These are phyloP conservation scores for Halcyon leucocephala DNA, from an alignment of 2,797 vertebrate genomes.

Conservation along the genomic window DNA sequence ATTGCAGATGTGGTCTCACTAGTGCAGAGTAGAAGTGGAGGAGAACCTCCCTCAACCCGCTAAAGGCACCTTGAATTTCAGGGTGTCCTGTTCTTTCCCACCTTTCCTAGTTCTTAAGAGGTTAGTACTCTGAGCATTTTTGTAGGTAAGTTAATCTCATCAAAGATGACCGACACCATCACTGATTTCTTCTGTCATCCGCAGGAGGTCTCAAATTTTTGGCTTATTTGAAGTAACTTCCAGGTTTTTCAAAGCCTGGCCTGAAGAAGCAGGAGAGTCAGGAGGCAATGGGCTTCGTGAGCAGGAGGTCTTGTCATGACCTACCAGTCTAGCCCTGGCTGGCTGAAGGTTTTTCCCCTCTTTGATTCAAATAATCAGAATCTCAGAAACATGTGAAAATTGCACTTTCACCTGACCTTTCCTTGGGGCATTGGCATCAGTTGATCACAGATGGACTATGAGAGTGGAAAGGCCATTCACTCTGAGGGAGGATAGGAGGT, in stretches of 20 bases:
- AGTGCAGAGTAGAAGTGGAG: too few species aligned
- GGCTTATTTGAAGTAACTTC: background rate
- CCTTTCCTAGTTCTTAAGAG: background rate
- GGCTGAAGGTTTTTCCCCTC: background rate
- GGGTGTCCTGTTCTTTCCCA: background rate
- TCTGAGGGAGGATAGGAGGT: background rate
- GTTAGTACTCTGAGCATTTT: background rate
- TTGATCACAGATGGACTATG: background rate
- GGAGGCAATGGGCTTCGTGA: background rate
- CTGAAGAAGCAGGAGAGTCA: background rate
- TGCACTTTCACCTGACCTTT: background rate
- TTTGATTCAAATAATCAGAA: conserved; percentile 2
- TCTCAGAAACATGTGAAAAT: background rate
- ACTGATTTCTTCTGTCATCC: background rate
- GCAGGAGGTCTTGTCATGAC: background rate
- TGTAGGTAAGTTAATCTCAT: background rate
- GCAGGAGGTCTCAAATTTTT: background rate
- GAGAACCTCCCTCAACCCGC: too few species aligned
- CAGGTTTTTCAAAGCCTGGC: background rate
- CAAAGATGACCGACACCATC: background rate
- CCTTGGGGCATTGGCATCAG: background rate
- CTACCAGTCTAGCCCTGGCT: background rate
- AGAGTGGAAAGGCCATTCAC: background rate
- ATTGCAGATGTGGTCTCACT: too few species aligned
- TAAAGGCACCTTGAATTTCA: background rate